Percentiles rank a stretch among this genome's conserved stretches.
Conservation (phyloP, 2,888 invertebrate genomes). For the Rotaria macrura region DNA sequence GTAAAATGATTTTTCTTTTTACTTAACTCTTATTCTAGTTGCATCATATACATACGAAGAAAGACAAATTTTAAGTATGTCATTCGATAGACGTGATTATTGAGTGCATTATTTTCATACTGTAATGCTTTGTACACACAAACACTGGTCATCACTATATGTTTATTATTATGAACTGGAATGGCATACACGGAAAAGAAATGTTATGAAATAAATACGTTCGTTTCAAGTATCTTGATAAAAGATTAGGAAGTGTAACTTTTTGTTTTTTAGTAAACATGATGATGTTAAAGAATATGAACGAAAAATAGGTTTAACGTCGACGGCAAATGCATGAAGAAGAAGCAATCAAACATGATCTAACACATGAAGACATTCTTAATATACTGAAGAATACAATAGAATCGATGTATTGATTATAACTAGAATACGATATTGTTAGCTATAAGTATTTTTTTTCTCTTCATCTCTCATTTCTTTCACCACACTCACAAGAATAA, state of each 20-base stretch:
- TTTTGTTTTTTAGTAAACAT: background rate
- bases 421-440: background rate
- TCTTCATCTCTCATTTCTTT: background rate
- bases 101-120: conserved; percentile 2
- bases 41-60: background rate
- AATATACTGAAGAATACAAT: background rate
- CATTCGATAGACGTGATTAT: background rate
- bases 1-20: too few relatives aligned
- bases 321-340: conserved; percentile 5
- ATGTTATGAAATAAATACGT: background rate
- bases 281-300: conserved; percentile 11
- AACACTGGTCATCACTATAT: background rate
- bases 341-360: background rate
- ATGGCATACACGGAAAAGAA: background rate
- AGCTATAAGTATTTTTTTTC: background rate
- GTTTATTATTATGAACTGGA: background rate
- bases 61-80: background rate
- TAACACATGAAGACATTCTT: background rate
- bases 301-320: conserved; percentile 18
- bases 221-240: too few relatives aligned
- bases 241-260: too few relatives aligned
- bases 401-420: background rate
- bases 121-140: background rate
- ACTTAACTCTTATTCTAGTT: background rate
- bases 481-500: background rate